Conservation (phyloP, 2,113 vertebrate genomes). For the Ammodytes dubius region DNA sequence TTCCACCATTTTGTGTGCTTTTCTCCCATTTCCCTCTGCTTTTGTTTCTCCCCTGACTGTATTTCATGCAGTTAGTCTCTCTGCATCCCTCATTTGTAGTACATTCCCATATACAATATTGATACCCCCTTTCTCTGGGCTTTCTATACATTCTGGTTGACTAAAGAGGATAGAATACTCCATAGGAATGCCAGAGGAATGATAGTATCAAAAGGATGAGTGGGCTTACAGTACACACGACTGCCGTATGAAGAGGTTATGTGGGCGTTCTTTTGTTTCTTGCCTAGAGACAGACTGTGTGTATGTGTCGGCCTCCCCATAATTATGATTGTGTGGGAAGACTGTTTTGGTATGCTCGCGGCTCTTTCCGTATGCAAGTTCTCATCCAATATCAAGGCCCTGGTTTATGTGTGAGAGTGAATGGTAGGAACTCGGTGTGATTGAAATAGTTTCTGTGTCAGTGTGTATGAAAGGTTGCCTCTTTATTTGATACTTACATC, state of each 20-base stretch:
- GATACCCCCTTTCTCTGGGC: conserved; percentile 8
- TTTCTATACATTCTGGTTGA: conserved; percentile 46
- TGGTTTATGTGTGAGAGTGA: conserved; percentile 62
- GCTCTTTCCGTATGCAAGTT: conserved; percentile 71
- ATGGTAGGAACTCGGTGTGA: conserved; percentile 33
- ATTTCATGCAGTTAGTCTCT: conserved; percentile 9
- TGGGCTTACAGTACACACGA: conserved; percentile 78
- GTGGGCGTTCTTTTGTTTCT: conserved; percentile 82
- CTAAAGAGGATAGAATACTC: conserved; percentile 53
- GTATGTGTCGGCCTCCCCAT: conserved; percentile 71
- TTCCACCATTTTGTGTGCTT: neutral
- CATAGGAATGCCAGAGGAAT: conserved; percentile 62
- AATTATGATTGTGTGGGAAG: conserved; percentile 81
- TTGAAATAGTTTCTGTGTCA: conserved; percentile 12
- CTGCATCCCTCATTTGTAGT: neutral
- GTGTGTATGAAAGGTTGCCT: conserved; percentile 20
- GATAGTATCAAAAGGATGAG: conserved; percentile 81
- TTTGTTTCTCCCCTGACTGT: conserved; percentile 9
- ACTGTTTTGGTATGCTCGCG: conserved; percentile 72
- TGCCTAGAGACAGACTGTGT: conserved; percentile 64
- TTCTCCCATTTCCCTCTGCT: conserved; percentile 16
- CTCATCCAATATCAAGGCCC: conserved; percentile 69
- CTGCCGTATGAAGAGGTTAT: conserved; percentile 70
- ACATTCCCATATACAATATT: conserved; percentile 24
- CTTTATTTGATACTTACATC: conserved; percentile 24